These are phyloP conservation scores for Amphimedon queenslandica DNA, from an alignment of 37 sponge, comb jelly and placozoan species.

Conservation along the genomic window DNA sequence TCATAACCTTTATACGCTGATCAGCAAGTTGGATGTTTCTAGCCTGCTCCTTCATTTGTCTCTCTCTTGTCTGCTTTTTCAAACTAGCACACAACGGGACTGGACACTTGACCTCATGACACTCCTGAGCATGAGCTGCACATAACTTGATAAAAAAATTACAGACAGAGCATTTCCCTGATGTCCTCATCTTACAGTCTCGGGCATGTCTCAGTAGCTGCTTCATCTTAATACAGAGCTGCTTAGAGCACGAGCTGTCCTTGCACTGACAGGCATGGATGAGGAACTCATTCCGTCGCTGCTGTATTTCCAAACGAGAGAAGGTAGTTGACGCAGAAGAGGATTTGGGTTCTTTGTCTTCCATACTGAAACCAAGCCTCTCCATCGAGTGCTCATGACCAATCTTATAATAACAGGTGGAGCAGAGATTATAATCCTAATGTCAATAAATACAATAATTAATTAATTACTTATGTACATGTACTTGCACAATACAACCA, in stretches of 20 bases:
- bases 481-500: too few species aligned
- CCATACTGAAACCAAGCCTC: slow-evolving; percentile 65
- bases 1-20: slow-evolving; percentile 28
- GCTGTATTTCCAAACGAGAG: slow-evolving; percentile 60
- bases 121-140: slow-evolving; percentile 85
- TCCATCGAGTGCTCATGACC: slow-evolving; percentile 88
- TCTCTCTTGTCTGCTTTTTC: slow-evolving; percentile 68
- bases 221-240: slow-evolving; percentile 93
- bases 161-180: slow-evolving; percentile 79
- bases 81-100: slow-evolving; percentile 87
- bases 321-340: not conserved
- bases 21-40: slow-evolving; percentile 27
- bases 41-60: slow-evolving; percentile 37
- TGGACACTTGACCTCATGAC: slow-evolving; percentile 77
- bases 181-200: slow-evolving; percentile 63
- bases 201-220: slow-evolving; percentile 82
- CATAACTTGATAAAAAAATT: slow-evolving; percentile 86
- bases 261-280: slow-evolving; percentile 88
- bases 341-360: slow-evolving; percentile 32
- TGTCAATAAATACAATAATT: too few species aligned
- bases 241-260: slow-evolving; percentile 70
- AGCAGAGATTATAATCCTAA: slow-evolving; percentile 98
- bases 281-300: slow-evolving; percentile 82
- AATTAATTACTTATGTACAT: too few species aligned
- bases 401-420: slow-evolving; percentile 66